These are phyloP conservation scores for Drosophila histrio DNA, from an alignment of 2,888 invertebrate species.

Conservation along the genomic window DNA sequence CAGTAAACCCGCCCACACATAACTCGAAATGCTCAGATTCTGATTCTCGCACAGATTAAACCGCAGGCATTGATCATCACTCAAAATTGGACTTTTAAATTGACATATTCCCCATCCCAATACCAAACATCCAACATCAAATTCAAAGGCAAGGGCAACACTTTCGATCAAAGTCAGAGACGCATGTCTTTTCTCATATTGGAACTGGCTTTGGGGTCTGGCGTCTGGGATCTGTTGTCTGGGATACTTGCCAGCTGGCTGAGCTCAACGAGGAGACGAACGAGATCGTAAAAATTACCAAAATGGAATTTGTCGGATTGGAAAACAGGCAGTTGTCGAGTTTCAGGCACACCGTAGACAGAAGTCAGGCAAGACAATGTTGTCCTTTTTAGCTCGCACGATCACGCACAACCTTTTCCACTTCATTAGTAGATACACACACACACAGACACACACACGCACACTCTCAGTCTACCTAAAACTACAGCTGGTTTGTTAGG, in stretches of 20 bases:
- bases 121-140: no score
- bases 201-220: conserved; percentile 14
- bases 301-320: conserved; percentile 35
- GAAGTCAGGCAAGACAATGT: conserved; percentile 14
- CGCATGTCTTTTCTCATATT: conserved; percentile 4
- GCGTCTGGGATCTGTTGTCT: conserved; percentile 14
- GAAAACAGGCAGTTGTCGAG: not conserved
- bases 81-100: conserved; percentile 57
- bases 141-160: conserved; percentile 28
- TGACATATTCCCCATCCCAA: conserved; percentile 37
- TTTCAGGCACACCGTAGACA: not conserved
- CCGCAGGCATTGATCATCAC: conserved; percentile 55
- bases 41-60: conserved; percentile 18
- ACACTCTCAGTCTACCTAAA: conserved; percentile 5
- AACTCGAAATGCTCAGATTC: conserved; percentile 3
- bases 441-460: not conserved
- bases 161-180: conserved; percentile 67
- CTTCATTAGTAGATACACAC: conserved; percentile 58
- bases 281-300: conserved; percentile 47
- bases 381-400: conserved; percentile 44
- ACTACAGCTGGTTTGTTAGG: conserved; percentile 2
- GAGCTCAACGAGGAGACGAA: conserved; percentile 17
- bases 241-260: conserved; percentile 49
- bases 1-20: conserved; percentile 45
- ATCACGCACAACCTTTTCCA: conserved; percentile 52